Base-by-base conservation (phyloP, 2,888 invertebrate genomes). In the Chrysolina americana region DNA sequence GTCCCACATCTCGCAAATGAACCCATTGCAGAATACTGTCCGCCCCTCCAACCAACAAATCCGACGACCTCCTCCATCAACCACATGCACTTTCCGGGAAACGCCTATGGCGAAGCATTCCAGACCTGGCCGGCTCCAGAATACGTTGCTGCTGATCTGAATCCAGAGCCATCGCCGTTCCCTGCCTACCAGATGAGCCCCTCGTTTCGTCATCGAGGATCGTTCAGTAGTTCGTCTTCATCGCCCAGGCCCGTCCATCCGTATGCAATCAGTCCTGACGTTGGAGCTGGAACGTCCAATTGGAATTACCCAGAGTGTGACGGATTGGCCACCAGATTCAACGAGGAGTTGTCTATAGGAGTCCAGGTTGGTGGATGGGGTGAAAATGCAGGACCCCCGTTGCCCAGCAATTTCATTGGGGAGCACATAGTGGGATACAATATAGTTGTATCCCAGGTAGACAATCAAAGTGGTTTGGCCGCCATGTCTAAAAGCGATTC, bases 161-260 rank as follows among this genome's bases (percentile, higher is more conserved):
- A 15, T 15, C 15, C 47, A 15, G 36, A 19, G 36, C 6, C 41
- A 15, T 41, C 28, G 8, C 41, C 41, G 11, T 23, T 21, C 9
- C 69, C 69, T 2, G 69, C 36, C 9, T 59, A 36, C 23, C 69
- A 68, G 21, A 11, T 56, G 13, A 68, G 59, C 36, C 41, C 59
- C 0, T 2, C 15, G 36, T 71, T 65, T 65, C 48, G 72, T 1
- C 17, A 9, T 0, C 62, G 72, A 56, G 17, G 62, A 0, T 68
- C 53, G 44, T 72, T 65, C 3, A 68, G 59, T 41, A 41, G 59
- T 0, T 66, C 66, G 15, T 28, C 63, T 9, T 10, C 44, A 8
- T 36, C 36, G 8, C 8, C 36, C 47, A 36, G 36, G 36, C 3
- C 68, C 1, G 17, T 41, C 0, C 36, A 50, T 10, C 17, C 70